phyloP scores from a whole-genome alignment of 1,140 invertebrate genomes.

The Drosophila baimaii region DNA sequence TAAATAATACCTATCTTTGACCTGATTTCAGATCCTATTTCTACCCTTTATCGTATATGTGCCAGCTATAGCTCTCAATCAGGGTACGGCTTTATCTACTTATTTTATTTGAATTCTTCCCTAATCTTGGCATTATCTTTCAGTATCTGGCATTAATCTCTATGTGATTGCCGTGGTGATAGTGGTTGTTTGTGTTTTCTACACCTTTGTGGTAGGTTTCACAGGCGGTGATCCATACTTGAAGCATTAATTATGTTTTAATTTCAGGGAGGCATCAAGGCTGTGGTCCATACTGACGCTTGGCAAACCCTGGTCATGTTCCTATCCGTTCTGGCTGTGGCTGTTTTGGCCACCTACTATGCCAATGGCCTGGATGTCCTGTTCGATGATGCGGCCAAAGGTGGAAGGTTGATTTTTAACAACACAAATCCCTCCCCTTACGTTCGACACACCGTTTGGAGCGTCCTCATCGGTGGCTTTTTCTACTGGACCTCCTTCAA shows the following conservation, averaged over 20 bases:
- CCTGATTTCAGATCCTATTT: conserved; percentile 90
- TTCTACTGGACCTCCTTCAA: conserved; percentile 92
- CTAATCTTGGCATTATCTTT: conserved; percentile 72
- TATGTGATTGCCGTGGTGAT: conserved; percentile 91
- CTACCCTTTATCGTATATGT: conserved; percentile 96
- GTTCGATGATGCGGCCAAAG: conserved; percentile 85
- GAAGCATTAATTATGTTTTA: background rate
- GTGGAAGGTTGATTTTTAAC: conserved; percentile 88
- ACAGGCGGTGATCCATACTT: background rate
- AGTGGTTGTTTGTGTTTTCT: conserved; percentile 94
- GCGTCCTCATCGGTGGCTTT: conserved; percentile 91
- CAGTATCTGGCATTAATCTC: conserved; percentile 93
- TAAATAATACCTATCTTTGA: background rate
- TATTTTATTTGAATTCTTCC: background rate
- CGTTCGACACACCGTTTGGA: conserved; percentile 93
- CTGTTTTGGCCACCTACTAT: conserved; percentile 88
- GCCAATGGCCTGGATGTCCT: conserved; percentile 87
- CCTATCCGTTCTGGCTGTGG: conserved; percentile 88
- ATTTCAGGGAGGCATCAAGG: conserved; percentile 88
- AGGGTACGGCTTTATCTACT: conserved; percentile 87
- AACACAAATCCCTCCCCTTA: conserved; percentile 84
- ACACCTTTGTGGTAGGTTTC: conserved; percentile 90
- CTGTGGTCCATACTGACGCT: conserved; percentile 94
- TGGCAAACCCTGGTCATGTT: conserved; percentile 94
- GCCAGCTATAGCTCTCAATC: conserved; percentile 94